Percentiles rank a stretch among this genome's conserved stretches.
These are phyloP conservation scores for Rhadinocentrus ornatus DNA, from an alignment of 2,797 vertebrate species.

Conservation along the genomic window DNA sequence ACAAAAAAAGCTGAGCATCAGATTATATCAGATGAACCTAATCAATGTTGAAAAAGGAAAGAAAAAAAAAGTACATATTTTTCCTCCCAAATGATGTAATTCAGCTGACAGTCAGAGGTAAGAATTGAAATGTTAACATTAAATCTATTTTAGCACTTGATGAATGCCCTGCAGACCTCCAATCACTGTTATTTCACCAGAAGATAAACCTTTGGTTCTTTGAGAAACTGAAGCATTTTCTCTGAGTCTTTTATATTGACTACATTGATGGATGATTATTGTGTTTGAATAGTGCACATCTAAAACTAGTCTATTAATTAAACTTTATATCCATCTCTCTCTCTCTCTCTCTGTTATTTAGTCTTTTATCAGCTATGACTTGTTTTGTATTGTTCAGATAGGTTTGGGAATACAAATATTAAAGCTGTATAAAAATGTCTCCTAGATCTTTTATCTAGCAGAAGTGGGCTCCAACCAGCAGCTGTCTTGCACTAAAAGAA, in stretches of 20 bases:
- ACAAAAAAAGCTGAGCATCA: too few relatives aligned
- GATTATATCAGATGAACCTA: too few relatives aligned
- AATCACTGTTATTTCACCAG: neutral
- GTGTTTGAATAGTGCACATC: neutral
- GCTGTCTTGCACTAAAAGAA: too few relatives aligned
- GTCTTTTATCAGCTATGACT: too few relatives aligned
- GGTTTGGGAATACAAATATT: too few relatives aligned
- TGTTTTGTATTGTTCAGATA: too few relatives aligned
- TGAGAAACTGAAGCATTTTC: neutral
- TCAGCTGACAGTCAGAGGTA: neutral
- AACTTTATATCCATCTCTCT: neutral
- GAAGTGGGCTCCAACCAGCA: too few relatives aligned
- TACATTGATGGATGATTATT: neutral
- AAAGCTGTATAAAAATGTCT: too few relatives aligned
- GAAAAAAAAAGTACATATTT: too few relatives aligned
- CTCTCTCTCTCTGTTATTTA: neutral
- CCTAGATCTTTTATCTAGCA: too few relatives aligned
- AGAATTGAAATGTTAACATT: neutral
- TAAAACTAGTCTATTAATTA: neutral
- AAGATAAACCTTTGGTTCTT: neutral
- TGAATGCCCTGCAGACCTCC: constrained; percentile 1
- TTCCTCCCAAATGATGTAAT: too few relatives aligned
- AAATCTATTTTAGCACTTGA: neutral
- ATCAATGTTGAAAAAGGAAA: too few relatives aligned
- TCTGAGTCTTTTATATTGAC: neutral